Conservation (phyloP, 2,113 vertebrate species). For the Phylloscopus trochilus region DNA sequence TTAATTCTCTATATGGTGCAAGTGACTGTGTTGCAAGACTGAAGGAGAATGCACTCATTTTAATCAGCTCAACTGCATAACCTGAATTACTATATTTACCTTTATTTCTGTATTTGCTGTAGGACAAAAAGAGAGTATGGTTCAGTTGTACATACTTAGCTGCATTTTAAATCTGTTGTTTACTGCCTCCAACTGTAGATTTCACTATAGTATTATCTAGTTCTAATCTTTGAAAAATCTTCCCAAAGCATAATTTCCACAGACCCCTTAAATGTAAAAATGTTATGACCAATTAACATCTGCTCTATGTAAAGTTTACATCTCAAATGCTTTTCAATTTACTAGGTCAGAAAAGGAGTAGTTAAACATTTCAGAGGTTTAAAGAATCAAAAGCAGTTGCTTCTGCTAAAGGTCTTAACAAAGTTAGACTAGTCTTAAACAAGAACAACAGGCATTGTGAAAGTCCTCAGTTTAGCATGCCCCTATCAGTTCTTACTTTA, state of each 20-base stretch:
- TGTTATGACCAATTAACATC: neutral
- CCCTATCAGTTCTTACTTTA: neutral
- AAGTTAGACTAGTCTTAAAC: neutral
- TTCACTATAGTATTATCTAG: neutral
- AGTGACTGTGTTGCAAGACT: neutral
- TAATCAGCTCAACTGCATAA: neutral
- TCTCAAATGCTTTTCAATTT: neutral
- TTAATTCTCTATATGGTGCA: neutral
- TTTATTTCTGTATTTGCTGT: neutral
- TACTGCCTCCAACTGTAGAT: neutral
- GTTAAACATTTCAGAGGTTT: neutral
- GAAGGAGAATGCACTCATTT: neutral
- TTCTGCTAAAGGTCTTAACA: neutral
- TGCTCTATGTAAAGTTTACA: neutral
- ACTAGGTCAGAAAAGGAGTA: neutral
- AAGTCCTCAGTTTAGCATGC: neutral
- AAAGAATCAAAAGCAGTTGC: neutral
- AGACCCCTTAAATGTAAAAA: neutral
- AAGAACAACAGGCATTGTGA: neutral
- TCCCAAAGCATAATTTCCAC: neutral
- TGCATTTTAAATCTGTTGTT: neutral
- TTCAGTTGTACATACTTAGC: neutral
- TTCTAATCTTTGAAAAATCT: neutral
- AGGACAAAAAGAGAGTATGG: neutral
- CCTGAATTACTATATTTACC: neutral